phyloP scores from a whole-genome alignment of 2,888 invertebrate genomes.

The Mycalesis mineus region DNA sequence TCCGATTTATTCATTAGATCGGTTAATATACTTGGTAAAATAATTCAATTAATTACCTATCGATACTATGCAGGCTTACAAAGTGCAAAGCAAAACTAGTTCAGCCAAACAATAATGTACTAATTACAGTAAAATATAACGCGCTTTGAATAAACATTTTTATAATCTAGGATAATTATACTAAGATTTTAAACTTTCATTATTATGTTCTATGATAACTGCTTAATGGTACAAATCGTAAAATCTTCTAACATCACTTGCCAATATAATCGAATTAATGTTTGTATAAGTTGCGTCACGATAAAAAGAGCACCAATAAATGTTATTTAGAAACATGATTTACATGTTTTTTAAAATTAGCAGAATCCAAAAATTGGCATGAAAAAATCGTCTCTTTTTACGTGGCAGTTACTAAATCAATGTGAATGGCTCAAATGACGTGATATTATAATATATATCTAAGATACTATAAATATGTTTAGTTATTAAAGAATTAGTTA shows the following conservation, averaged over 20 bases:
- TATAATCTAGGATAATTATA: too few species aligned
- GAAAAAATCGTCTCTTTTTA: not conserved
- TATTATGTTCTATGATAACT: not conserved
- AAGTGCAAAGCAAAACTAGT: not conserved
- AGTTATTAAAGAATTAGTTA: not conserved
- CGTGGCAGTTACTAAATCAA: not conserved
- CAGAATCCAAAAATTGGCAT: not conserved
- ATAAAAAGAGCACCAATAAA: not conserved
- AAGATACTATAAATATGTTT: constrained; percentile 5
- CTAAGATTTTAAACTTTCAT: too few species aligned
- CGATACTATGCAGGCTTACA: not conserved
- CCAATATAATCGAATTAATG: constrained; percentile 16
- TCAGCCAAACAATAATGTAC: too few species aligned
- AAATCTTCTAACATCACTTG: constrained; percentile 17
- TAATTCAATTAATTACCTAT: too few species aligned
- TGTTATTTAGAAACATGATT: too few species aligned
- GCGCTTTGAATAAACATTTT: too few species aligned
- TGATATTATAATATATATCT: constrained; percentile 31
- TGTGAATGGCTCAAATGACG: constrained; percentile 30
- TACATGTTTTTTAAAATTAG: too few species aligned
- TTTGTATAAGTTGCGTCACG: not conserved
- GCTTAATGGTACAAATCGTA: not conserved
- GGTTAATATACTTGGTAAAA: too few species aligned
- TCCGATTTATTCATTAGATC: too few species aligned
- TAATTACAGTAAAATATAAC: too few species aligned